Percentiles rank a stretch among this genome's conserved stretches.
phyloP scores from a whole-genome alignment of 2,797 vertebrate species.

The Arrhamphus sclerolepis region DNA sequence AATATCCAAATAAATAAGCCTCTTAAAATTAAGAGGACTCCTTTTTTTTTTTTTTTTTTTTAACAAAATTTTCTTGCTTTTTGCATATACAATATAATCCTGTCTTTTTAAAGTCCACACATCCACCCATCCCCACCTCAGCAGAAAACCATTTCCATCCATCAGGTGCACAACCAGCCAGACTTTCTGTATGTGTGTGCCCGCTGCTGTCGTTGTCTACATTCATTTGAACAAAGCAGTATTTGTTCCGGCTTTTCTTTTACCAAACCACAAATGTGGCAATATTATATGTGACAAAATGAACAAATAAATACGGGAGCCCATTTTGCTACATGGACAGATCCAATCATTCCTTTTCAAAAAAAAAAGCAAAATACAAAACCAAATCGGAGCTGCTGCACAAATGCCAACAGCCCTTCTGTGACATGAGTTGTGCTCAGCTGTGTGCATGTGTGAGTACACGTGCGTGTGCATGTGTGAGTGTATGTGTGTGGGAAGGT shows the following conservation, averaged over 20 bases:
- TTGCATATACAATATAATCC: too few relatives aligned
- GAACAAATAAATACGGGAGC: constrained; percentile 43
- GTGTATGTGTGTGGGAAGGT: constrained; percentile 24
- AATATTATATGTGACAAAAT: constrained; percentile 10
- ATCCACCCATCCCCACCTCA: too few relatives aligned
- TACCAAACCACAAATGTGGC: constrained; percentile 32
- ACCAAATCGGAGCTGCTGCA: constrained; percentile 25
- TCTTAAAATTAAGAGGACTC: too few relatives aligned
- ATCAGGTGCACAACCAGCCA: constrained; percentile 21
- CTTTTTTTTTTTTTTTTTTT: too few relatives aligned
- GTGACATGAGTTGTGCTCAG: constrained; percentile 34
- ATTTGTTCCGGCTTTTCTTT: constrained; percentile 42
- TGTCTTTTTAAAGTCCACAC: too few relatives aligned
- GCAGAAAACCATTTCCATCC: constrained; percentile 37
- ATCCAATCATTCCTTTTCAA: constrained; percentile 31
- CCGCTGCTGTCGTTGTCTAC: constrained; percentile 39
- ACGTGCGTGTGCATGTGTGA: too few relatives aligned
- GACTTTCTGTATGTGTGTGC: constrained; percentile 14
- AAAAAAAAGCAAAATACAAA: constrained; percentile 7
- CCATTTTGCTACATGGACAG: constrained; percentile 28
- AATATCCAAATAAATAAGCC: too few relatives aligned
- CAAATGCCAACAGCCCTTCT: constrained; percentile 18
- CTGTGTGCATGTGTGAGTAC: too few relatives aligned
- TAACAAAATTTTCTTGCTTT: too few relatives aligned
- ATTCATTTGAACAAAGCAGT: constrained; percentile 45